Evolutionary conservation across 1,140 invertebrate genomes (phyloP).

Genomic region (Diachasma alloeum): DNA sequence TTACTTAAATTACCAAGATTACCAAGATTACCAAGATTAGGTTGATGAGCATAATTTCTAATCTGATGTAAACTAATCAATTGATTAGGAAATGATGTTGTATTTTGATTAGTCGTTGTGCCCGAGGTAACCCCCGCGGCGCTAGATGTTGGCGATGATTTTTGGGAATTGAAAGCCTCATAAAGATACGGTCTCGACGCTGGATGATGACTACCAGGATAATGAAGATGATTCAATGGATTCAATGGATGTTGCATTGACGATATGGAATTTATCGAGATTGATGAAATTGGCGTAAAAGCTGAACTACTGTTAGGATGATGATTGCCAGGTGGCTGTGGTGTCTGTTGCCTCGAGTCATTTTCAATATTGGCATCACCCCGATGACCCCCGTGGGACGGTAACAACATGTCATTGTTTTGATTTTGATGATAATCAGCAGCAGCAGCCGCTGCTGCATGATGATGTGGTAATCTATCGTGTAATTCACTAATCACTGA

Average conservation of each 20-base stretch:
- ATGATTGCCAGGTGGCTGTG: constrained; percentile 61
- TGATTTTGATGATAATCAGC: constrained; percentile 73
- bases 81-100: constrained; percentile 90
- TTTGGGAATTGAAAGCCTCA: constrained; percentile 85
- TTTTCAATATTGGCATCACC: constrained; percentile 47
- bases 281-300: constrained; percentile 88
- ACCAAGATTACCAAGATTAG: constrained; percentile 68
- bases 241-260: constrained; percentile 68
- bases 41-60: constrained; percentile 94
- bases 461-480: constrained; percentile 71
- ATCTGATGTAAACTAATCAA: constrained; percentile 96
- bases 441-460: constrained; percentile 64
- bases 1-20: constrained; percentile 59
- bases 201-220: constrained; percentile 68
- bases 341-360: constrained; percentile 61
- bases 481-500: constrained; percentile 73
- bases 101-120: constrained; percentile 58
- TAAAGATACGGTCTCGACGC: constrained; percentile 88
- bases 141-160: constrained; percentile 56
- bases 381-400: constrained; percentile 36
- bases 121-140: constrained; percentile 50
- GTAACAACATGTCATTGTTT: constrained; percentile 61
- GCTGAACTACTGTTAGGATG: constrained; percentile 79
- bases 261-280: constrained; percentile 72
- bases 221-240: constrained; percentile 73